Conservation (phyloP, 92 coral and sea anemone genomes). For the Zoanthus gigantus region DNA sequence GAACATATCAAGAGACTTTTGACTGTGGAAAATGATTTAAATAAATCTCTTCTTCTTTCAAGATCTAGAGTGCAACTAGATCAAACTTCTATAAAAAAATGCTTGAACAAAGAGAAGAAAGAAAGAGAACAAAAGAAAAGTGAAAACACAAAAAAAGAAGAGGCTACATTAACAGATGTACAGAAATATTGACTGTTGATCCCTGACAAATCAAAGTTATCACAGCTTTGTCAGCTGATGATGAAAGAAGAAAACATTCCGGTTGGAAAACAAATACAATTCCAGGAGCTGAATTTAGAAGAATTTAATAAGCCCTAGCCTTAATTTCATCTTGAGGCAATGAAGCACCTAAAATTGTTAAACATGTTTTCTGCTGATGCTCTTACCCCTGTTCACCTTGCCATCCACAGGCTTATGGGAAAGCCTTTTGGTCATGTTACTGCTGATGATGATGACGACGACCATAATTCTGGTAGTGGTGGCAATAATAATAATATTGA, state of each 20-base stretch:
- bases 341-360: no score
- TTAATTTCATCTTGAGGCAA: no score
- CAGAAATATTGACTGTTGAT: slow-evolving; percentile 47
- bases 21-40: background rate
- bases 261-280: background rate
- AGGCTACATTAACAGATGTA: slow-evolving; percentile 45
- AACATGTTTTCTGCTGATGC: no score
- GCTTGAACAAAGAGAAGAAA: background rate
- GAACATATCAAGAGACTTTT: background rate
- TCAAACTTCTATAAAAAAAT: background rate
- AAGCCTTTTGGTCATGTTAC: no score
- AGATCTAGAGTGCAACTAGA: background rate
- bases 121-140: background rate
- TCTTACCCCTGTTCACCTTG: no score
- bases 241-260: background rate
- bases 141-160: slow-evolving; percentile 19
- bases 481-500: no score
- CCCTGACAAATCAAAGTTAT: slow-evolving; percentile 44
- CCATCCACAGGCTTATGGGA: no score
- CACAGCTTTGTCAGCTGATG: background rate
- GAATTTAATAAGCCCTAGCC: no score
- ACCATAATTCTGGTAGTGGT: no score
- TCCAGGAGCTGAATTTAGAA: no score
- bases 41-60: slow-evolving; percentile 1
- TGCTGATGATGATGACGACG: no score